These are phyloP conservation scores for Hypsibius dujardini DNA, from an alignment of 1,140 invertebrate genomes.

Conservation along the genomic window DNA sequence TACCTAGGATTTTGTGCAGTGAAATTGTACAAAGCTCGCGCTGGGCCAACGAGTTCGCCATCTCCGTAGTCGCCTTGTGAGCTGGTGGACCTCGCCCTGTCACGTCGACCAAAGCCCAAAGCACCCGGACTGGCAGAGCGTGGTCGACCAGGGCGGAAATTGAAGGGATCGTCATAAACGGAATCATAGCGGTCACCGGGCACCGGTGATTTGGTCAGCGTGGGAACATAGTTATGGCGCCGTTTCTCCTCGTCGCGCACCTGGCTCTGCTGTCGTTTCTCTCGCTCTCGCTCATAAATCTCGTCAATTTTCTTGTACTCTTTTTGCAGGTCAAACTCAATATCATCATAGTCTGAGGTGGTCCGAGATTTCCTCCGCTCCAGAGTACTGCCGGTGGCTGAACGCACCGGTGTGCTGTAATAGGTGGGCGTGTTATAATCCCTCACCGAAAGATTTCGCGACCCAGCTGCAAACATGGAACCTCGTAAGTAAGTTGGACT, in stretches of 20 bases:
- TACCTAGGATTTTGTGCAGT: conserved; percentile 34
- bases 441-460: no score
- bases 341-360: neutral
- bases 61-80: conserved; percentile 40
- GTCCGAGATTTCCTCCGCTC: neutral
- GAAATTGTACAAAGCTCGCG: conserved; percentile 66
- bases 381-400: neutral
- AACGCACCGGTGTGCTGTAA: neutral
- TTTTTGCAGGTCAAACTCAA: neutral
- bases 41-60: conserved; percentile 37
- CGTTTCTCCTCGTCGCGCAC: conserved; percentile 63
- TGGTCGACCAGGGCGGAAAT: conserved; percentile 45
- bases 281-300: conserved; percentile 23
- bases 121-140: conserved; percentile 26
- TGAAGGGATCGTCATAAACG: conserved; percentile 27
- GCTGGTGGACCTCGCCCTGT: conserved; percentile 45
- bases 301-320: conserved; percentile 10
- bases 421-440: no score
- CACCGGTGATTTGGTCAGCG: conserved; percentile 76
- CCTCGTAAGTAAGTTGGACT: no score
- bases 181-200: conserved; percentile 70
- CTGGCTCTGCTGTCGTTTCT: conserved; percentile 51
- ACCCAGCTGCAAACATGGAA: no score
- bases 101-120: conserved; percentile 38
- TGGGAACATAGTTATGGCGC: conserved; percentile 65